Evolutionary conservation across 2,888 invertebrate species (phyloP).

Genomic region (Pogonocherus hispidulus): DNA sequence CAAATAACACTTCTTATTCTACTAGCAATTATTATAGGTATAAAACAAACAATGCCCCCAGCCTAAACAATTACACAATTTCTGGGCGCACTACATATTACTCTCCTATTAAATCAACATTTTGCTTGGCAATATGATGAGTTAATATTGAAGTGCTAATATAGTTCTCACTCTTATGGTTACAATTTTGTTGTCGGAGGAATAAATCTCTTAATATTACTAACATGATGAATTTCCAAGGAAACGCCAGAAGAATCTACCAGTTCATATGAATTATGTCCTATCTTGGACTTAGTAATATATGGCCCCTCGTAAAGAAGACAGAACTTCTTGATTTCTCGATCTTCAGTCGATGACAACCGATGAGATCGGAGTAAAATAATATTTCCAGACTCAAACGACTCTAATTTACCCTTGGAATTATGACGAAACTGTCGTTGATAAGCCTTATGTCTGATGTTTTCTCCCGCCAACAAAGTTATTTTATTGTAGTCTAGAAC

Average conservation of each 20-base stretch:
- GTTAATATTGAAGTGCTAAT: not conserved
- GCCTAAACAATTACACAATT: too few relatives aligned
- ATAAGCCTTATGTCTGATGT: not conserved
- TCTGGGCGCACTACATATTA: slow-evolving; percentile 1
- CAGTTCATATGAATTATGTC: not conserved
- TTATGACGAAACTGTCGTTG: not conserved
- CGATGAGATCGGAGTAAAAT: not conserved
- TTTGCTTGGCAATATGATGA: not conserved
- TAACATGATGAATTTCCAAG: not conserved
- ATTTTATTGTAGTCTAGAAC: not conserved
- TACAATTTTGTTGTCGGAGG: not conserved
- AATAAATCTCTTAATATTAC: not conserved
- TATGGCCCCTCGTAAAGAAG: not conserved
- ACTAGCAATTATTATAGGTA: too few relatives aligned
- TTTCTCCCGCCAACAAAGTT: not conserved
- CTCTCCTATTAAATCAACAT: not conserved
- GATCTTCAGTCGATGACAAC: not conserved
- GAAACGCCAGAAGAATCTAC: not conserved
- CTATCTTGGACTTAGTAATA: not conserved
- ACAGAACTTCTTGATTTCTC: not conserved
- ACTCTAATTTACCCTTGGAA: not conserved
- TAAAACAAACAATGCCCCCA: too few relatives aligned
- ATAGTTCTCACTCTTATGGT: too few relatives aligned
- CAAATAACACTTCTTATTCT: too few relatives aligned
- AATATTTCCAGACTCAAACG: not conserved